Evolutionary conservation across 2,888 invertebrate genomes (phyloP).

Genomic region (Drosophila kambysellisi): DNA sequence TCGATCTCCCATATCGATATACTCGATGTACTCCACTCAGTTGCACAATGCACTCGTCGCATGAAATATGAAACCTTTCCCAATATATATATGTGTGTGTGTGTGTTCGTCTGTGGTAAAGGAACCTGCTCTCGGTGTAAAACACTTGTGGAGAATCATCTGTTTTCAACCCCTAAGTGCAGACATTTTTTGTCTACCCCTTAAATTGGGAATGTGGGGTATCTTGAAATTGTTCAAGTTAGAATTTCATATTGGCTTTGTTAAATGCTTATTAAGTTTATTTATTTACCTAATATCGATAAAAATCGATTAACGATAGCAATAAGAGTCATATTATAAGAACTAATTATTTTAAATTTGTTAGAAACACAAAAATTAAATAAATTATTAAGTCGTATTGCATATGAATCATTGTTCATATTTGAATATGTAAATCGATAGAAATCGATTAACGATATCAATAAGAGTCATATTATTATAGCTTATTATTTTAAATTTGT

Average conservation of each 20-base stretch:
- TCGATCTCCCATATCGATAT: slow-evolving; percentile 60
- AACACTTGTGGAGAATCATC: slow-evolving; percentile 59
- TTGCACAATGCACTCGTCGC: slow-evolving; percentile 70
- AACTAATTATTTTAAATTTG: too few relatives aligned
- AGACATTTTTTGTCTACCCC: neutral
- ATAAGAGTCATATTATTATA: too few relatives aligned
- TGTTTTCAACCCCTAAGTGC: slow-evolving; percentile 73
- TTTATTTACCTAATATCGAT: neutral
- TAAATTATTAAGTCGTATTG: neutral
- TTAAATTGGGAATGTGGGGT: neutral
- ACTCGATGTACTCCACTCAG: slow-evolving; percentile 38
- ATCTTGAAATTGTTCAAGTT: neutral
- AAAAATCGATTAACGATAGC: neutral
- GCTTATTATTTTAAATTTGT: too few relatives aligned
- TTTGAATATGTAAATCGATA: too few relatives aligned
- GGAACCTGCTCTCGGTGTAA: slow-evolving; percentile 53
- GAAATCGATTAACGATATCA: too few relatives aligned
- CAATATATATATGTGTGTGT: neutral
- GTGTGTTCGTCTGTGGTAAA: slow-evolving; percentile 53
- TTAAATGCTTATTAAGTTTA: neutral
- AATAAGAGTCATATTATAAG: neutral
- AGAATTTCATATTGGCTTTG: neutral
- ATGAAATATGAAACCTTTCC: slow-evolving; percentile 82
- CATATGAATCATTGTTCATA: too few relatives aligned
- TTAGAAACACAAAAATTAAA: neutral